Base-by-base conservation (phyloP, 2,113 vertebrate genomes). In the Nymphicus hollandicus region DNA sequence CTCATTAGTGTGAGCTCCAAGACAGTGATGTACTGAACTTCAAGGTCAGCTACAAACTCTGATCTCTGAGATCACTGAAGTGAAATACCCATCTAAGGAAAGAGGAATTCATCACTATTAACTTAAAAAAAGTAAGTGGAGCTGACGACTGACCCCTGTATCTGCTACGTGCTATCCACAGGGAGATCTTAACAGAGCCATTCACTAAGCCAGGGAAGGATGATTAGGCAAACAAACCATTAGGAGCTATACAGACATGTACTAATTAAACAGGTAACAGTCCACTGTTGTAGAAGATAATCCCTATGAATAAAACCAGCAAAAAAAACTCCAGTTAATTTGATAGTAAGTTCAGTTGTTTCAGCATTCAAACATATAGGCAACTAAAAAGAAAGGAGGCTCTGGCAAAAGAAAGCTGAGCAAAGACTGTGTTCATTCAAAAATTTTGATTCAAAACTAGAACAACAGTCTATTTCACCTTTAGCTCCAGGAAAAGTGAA, bases 11-110 rank as follows among this genome's bases (percentile, higher is more conserved):
- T 50, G 50, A 91, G 68, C 68, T 83, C 64, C 69, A 81, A 78
- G 86, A 88, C 72, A 93, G 88, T 78, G 79, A 92, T 35, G 10
- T 73, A 70, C 58, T 84, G 64, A 90, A 74, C 68, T 80, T 73
- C 83, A 90, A 95, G 86, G 88, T 94, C 92, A 91, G 8, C 88
- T 37, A 49, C 60, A 80, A 63, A 66, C 37, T 76, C 71, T 23
- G 17, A 91, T 95, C 81, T 84, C 73, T 73, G 68, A 83, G 79
- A 94, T 81, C 68, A 91, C 43, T 88, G 49, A 86, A 88, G 80
- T 92, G 64, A 95, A 93, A 95, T 84, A 93, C 2, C 37, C 47
- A 81, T 19, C 23, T 64, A 77, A 90, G 68, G 37, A 66, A 86
- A 70, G 63, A 70, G 55, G 60, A 88, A 95, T 83, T 82, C 52